A percentile compares a stretch with the other conserved stretches of the same genome.
Conservation (phyloP, 2,113 vertebrate species). For the Orientallactaga bullata region DNA sequence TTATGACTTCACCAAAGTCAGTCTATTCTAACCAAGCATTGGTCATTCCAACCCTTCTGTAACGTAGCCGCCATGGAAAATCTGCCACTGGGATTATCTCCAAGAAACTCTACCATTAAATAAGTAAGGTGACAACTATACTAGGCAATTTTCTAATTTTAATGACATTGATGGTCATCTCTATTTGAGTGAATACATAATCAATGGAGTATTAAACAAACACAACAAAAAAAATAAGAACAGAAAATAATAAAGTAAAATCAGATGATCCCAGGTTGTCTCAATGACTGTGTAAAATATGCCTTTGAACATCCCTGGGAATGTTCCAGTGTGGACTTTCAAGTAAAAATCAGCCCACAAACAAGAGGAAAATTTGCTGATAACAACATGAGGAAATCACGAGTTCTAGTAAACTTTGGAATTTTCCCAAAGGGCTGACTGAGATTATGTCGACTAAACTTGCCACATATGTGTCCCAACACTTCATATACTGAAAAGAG, state of each 20-base stretch:
- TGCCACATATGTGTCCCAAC: neutral
- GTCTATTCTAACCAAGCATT: neutral
- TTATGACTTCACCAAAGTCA: neutral
- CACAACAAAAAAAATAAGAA: neutral
- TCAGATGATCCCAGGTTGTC: neutral
- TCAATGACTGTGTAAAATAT: neutral
- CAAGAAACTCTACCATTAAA: neutral
- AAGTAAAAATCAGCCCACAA: neutral
- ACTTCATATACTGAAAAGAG: neutral
- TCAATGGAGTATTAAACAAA: constrained; percentile 1
- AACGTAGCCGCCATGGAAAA: neutral
- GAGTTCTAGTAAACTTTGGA: neutral
- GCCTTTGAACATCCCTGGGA: neutral
- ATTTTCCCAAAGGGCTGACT: constrained; percentile 47
- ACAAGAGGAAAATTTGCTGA: neutral
- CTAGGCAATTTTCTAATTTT: neutral
- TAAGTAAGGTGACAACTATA: neutral
- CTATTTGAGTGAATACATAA: neutral
- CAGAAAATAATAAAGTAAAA: neutral
- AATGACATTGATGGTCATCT: neutral
- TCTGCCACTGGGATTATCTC: neutral
- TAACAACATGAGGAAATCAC: neutral
- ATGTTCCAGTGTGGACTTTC: constrained; percentile 28
- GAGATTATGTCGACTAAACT: constrained; percentile 7
- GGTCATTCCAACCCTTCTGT: neutral